Base-by-base conservation (phyloP, 2,113 vertebrate genomes). In the Sorex fumeus region DNA sequence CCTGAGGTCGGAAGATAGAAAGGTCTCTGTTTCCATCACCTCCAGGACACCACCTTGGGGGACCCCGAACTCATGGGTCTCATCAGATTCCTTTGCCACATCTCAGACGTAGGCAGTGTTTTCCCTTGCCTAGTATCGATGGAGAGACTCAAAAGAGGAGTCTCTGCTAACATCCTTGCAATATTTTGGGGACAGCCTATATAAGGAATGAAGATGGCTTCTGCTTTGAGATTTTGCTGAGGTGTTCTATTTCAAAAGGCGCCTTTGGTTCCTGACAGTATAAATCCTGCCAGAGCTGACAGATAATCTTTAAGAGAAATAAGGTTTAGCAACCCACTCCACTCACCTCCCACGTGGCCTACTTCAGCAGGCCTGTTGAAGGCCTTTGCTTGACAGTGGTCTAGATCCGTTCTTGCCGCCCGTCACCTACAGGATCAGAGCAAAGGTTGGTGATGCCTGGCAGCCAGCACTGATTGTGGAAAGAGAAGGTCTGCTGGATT, bases 91-190 rank as follows among this genome's bases (percentile, higher is more conserved):
- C 40, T 91, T 87, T 90, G 75, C 83, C 45, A 67, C n/a, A 71
- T 69, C 36, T 86, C 82, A 88, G 32, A 86, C 88, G 86, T 64
- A 30, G 82, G 93, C n/a, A n/a, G n/a, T n/a, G n/a, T n/a, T n/a
- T n/a, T n/a, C n/a, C n/a, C n/a, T n/a, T n/a, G n/a, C 76, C 90
- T 36, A 7, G 40, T 80, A 30, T 91, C 91, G 60, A 70, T 79
- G 64, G 70, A 78, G 87, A 93, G 78, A 62, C 77, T 40, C 19
- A 64, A 32, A 83, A 69, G 70, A 87, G n/a, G 13, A 69, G 60
- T 86, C 72, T 80, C 75, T 94, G 82, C 81, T 83, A n/a, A 95
- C 53, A 13, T 53, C 67, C 85, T 88, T 79, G 71, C 79, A 92
- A 36, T 21, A 86, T 40, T 74, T 6, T 18, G 15, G 36, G 40